Evolutionary conservation across 2,888 invertebrate genomes (phyloP).

Genomic region (Synanthedon andrenaeformis): DNA sequence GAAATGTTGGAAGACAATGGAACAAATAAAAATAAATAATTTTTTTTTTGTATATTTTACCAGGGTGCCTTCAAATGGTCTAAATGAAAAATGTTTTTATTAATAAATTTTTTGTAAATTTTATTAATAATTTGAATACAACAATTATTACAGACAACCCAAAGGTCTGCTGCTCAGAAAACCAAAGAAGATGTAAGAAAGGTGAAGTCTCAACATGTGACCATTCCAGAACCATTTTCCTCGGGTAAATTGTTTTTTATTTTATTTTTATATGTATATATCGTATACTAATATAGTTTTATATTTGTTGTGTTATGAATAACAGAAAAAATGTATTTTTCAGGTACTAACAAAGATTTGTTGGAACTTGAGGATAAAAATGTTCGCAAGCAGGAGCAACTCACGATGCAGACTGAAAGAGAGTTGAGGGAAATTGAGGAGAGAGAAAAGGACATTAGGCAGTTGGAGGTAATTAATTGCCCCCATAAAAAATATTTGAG

Average conservation of each 20-base stretch:
- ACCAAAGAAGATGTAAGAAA: constrained; percentile 90
- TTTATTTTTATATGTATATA: not conserved
- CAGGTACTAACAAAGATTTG: not conserved
- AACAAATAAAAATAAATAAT: no score
- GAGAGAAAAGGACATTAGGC: constrained; percentile 89
- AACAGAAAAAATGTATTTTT: not conserved
- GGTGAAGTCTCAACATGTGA: constrained; percentile 73
- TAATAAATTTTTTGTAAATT: no score
- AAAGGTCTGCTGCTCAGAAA: constrained; percentile 88
- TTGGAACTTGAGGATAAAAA: constrained; percentile 28
- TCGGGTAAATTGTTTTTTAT: constrained; percentile 28
- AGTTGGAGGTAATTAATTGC: constrained; percentile 83
- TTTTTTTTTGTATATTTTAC: no score
- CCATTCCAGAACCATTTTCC: constrained; percentile 68
- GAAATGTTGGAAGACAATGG: no score
- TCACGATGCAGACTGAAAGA: constrained; percentile 85
- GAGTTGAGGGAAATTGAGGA: constrained; percentile 87
- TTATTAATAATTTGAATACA: no score
- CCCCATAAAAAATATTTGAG: not conserved
- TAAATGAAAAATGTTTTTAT: no score
- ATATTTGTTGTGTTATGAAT: not conserved
- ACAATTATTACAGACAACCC: constrained; percentile 73
- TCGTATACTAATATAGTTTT: not conserved
- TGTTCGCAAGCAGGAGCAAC: constrained; percentile 72
- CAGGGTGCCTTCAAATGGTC: no score